A percentile compares a stretch with the other conserved stretches of the same genome.
phyloP scores from a whole-genome alignment of 1,140 invertebrate species.

The Varroa destructor region DNA sequence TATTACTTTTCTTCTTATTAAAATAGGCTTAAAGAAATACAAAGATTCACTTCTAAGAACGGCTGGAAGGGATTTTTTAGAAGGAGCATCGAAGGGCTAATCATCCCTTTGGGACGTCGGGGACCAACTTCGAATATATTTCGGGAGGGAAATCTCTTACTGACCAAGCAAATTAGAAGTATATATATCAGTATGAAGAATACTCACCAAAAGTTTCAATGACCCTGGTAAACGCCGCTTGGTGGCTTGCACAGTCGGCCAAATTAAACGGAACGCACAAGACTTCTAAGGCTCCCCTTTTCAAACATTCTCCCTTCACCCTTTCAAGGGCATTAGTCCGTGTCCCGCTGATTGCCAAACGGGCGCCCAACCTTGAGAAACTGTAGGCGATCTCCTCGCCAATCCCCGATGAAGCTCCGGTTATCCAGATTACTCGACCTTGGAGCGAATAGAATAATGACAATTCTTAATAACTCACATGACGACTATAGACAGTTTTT shows the following conservation, averaged over 20 bases:
- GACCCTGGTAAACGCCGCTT: constrained; percentile 50
- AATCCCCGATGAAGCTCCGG: constrained; percentile 77
- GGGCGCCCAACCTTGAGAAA: constrained; percentile 54
- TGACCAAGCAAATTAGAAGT: no score
- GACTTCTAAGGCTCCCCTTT: constrained; percentile 50
- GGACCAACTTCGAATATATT: no score
- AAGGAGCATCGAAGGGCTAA: no score
- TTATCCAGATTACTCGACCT: constrained; percentile 66
- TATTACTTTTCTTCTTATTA: no score
- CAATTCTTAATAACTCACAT: no score
- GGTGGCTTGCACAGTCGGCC: constrained; percentile 49
- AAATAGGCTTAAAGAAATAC: no score
- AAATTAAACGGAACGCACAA: constrained; percentile 59
- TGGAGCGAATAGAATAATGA: neutral
- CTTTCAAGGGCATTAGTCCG: constrained; percentile 52
- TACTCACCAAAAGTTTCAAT: constrained; percentile 53
- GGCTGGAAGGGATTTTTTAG: no score
- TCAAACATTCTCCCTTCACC: constrained; percentile 55
- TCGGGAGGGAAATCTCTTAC: no score
- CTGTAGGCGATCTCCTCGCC: constrained; percentile 60
- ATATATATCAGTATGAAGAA: neutral
- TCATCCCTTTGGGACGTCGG: no score
- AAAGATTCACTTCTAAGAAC: no score
- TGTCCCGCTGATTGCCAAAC: constrained; percentile 58
- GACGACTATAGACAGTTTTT: no score